Evolutionary conservation across 1,140 invertebrate species (phyloP).

Genomic region (Cydia strobilella): DNA sequence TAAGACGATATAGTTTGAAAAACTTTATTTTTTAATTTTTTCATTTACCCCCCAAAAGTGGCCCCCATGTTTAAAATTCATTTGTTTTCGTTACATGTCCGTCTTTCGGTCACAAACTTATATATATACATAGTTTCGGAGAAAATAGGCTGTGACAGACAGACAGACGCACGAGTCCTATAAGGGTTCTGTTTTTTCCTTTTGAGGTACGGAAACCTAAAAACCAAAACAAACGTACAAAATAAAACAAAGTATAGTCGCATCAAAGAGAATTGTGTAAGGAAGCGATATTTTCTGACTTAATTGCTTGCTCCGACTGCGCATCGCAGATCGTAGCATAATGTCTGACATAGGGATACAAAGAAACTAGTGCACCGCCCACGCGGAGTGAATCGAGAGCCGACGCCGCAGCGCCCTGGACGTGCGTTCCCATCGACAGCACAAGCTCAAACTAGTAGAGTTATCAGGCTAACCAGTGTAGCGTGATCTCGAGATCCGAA

Average conservation of each 20-base stretch:
- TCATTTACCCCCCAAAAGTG: too few relatives aligned
- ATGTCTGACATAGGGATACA: slow-evolving; percentile 22
- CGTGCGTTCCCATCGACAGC: background rate
- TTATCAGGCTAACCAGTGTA: background rate
- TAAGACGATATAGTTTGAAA: too few relatives aligned
- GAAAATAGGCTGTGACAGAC: too few relatives aligned
- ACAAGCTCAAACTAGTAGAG: background rate
- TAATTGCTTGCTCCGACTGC: background rate
- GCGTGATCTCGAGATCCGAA: background rate
- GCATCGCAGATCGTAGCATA: slow-evolving; percentile 16
- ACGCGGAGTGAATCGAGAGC: slow-evolving; percentile 58
- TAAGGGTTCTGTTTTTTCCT: too few relatives aligned
- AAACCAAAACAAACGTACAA: background rate
- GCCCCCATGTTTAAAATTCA: too few relatives aligned
- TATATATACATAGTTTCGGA: too few relatives aligned
- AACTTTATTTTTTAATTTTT: too few relatives aligned
- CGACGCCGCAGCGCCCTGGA: slow-evolving; percentile 43
- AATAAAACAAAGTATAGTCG: background rate
- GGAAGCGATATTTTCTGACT: background rate
- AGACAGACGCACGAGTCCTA: too few relatives aligned
- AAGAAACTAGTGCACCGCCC: slow-evolving; percentile 48
- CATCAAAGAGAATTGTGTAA: background rate
- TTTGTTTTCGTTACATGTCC: too few relatives aligned
- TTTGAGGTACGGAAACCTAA: too few relatives aligned
- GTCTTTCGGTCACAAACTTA: too few relatives aligned